Conservation (phyloP, 2,113 vertebrate species). For the Cebus imitator region DNA sequence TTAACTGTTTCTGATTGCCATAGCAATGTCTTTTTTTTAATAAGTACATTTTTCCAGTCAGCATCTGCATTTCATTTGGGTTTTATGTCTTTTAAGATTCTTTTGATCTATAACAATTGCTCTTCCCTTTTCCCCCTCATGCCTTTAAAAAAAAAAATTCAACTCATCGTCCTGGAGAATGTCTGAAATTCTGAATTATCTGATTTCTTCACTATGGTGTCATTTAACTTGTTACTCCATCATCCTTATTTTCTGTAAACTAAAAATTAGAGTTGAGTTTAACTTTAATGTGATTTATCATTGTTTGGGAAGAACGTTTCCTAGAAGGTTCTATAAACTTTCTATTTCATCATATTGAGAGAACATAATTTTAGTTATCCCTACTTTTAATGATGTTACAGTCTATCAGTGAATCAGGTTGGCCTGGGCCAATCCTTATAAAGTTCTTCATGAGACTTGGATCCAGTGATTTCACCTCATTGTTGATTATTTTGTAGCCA, state of each 20-base stretch:
- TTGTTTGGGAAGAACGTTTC: background rate
- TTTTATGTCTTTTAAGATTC: background rate
- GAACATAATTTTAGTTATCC: background rate
- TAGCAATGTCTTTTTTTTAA: background rate
- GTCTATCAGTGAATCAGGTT: background rate
- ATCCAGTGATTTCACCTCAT: background rate
- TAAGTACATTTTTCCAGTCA: background rate
- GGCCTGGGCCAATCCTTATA: background rate
- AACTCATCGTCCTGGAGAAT: background rate
- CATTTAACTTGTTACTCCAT: background rate
- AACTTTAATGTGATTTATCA: background rate
- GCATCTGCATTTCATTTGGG: background rate
- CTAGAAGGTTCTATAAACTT: background rate
- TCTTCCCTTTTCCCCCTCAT: background rate
- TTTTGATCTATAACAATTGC: background rate
- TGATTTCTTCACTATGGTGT: background rate
- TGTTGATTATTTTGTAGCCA: background rate
- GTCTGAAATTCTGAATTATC: background rate
- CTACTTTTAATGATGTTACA: background rate
- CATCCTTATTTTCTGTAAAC: background rate
- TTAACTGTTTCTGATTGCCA: background rate
- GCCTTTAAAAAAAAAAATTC: background rate
- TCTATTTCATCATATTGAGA: background rate
- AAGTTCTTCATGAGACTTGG: background rate
- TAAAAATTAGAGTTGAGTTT: background rate